Base-by-base conservation (phyloP, 2,797 vertebrate species). In the Trematomus bernacchii region DNA sequence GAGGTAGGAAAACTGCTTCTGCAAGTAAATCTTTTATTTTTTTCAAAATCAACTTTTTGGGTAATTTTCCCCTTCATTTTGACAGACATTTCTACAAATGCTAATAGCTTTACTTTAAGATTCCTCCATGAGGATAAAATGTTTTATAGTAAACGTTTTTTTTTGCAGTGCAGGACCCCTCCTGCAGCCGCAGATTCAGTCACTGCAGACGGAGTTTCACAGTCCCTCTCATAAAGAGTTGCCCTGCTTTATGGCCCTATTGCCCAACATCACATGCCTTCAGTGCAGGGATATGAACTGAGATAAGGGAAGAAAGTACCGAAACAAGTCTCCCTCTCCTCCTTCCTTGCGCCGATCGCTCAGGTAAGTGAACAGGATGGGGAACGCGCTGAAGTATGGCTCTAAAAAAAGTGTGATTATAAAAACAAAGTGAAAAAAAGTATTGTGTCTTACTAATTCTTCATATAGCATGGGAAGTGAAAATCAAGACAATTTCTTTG, bases 231-330 rank as follows among this genome's bases (percentile, higher is more conserved):
- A 91, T 94, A 95, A 95, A 94, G 89, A 71, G 74, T 73, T 85
- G 82, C 61, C 60, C 85, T 71, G 71, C 79, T 96, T 96, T 95
- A 96, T 93, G 85, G 77, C 91, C 80, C 61, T 66, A 58, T 95
- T 95, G 93, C 94, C 86, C 93, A 95, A 95, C 87, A 90, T 94
- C 93, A 94, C 94, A 95, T 95, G 94, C 93, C 89, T 94, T 80
- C 86, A 91, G 85, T 89, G 85, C 80, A n/a, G 78, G 91, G 91
- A 93, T 94, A 93, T 93, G 91, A 93, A 92, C 89, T 86, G 69
- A 94, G 95, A 96, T 95, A 95, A 95, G 94, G 87, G 57, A 82
- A 89, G 81, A 87, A 89, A 86, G 86, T 48, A 80, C 66, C 54
- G 76, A 87, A 91, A 76, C 78, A 71, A 80, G 72, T 52, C 62